Evolutionary conservation across 2,888 invertebrate species (phyloP).

Genomic region (Danaus chrysippus): DNA sequence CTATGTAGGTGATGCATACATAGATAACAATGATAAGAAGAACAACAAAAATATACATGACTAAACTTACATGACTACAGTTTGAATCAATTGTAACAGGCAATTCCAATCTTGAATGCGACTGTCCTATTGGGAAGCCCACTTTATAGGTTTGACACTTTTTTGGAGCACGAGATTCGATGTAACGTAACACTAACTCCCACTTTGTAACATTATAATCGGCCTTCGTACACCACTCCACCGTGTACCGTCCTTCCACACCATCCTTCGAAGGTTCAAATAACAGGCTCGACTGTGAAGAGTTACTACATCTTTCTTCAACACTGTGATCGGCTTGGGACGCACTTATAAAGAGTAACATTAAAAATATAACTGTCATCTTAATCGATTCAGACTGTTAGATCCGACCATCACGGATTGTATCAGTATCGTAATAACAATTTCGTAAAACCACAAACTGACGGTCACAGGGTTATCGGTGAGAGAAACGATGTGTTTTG

Average conservation of each 20-base stretch:
- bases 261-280: constrained; percentile 40
- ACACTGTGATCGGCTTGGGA: constrained; percentile 30
- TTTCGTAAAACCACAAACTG: constrained; percentile 8
- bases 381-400: constrained; percentile 35
- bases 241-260: constrained; percentile 47
- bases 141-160: constrained; percentile 22
- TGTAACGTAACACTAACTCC: constrained; percentile 37
- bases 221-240: constrained; percentile 45
- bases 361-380: constrained; percentile 33
- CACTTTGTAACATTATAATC: constrained; percentile 37
- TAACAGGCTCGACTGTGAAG: constrained; percentile 26
- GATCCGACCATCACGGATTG: constrained; percentile 10
- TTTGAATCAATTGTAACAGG: constrained; percentile 30
- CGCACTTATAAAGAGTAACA: constrained; percentile 32
- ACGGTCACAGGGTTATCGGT: constrained; percentile 25
- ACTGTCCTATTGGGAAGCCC: constrained; percentile 20
- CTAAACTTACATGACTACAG: constrained; percentile 49
- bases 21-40: no score
- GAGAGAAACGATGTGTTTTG: constrained; percentile 12
- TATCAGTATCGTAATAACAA: not conserved
- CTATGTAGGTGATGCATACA: no score
- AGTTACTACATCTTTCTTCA: constrained; percentile 40
- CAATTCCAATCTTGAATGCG: constrained; percentile 28
- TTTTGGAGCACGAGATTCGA: constrained; percentile 11
- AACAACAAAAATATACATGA: not conserved